Conservation (phyloP, 2,888 invertebrate species). For the Tortrix viridana region DNA sequence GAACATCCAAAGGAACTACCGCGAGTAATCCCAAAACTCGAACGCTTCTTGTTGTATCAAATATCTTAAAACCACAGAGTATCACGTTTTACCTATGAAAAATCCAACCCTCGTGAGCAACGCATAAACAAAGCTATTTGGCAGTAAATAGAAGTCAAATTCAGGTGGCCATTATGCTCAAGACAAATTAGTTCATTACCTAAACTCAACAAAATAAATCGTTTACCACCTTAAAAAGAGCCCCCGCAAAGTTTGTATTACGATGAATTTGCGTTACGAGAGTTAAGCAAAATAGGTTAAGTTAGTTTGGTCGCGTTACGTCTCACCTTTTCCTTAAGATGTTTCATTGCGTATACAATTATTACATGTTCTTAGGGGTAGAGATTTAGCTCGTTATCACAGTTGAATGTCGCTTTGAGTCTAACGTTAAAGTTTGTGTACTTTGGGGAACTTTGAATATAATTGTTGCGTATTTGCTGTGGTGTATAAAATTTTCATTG, state of each 20-base stretch:
- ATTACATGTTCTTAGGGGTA: slow-evolving; percentile 42
- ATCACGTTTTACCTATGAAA: slow-evolving; percentile 1
- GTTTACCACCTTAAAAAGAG: slow-evolving; percentile 44
- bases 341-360: slow-evolving; percentile 49
- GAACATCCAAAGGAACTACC: too few species aligned
- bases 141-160: slow-evolving; percentile 52
- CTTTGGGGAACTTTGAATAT: slow-evolving; percentile 33
- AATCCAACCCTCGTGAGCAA: slow-evolving; percentile 15
- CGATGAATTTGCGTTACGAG: background rate
- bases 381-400: slow-evolving; percentile 41
- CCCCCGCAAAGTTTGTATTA: slow-evolving; percentile 30
- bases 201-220: slow-evolving; percentile 51
- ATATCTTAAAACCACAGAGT: background rate
- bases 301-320: slow-evolving; percentile 35
- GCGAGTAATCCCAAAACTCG: too few species aligned
- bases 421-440: slow-evolving; percentile 38
- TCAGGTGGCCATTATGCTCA: slow-evolving; percentile 55
- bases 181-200: slow-evolving; percentile 66
- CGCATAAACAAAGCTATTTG: slow-evolving; percentile 48
- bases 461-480: slow-evolving; percentile 20
- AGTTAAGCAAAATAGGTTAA: slow-evolving; percentile 30
- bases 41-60: too few species aligned
- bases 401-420: slow-evolving; percentile 42
- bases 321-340: slow-evolving; percentile 45
- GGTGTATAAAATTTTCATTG: slow-evolving; percentile 14